A percentile compares a stretch with the other conserved stretches of the same genome.
Evolutionary conservation across 2,888 invertebrate genomes (phyloP).

Genomic region (Melitaea athalia): DNA sequence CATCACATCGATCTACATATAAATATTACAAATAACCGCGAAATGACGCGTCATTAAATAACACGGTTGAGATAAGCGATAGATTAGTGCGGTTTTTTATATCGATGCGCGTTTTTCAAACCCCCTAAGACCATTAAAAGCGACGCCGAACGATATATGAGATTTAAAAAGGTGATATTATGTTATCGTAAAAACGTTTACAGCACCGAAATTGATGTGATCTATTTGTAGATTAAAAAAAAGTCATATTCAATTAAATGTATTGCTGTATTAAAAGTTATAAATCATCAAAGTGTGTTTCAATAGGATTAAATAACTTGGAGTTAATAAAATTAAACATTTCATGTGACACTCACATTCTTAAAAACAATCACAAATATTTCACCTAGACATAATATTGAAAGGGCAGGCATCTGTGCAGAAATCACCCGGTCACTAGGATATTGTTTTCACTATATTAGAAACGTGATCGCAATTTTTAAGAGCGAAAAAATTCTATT

Average conservation of each 20-base stretch:
- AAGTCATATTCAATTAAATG: neutral
- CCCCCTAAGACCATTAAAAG: conserved; percentile 70
- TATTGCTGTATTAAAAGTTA: neutral
- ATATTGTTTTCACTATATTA: conserved; percentile 84
- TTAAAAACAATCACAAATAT: conserved; percentile 69
- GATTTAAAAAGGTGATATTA: conserved; percentile 69
- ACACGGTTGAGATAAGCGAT: conserved; percentile 72
- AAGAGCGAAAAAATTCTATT: conserved; percentile 80
- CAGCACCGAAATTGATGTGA: conserved; percentile 33
- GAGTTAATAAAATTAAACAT: neutral
- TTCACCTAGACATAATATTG: conserved; percentile 68
- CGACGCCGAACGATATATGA: conserved; percentile 58
- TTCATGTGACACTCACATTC: conserved; percentile 57
- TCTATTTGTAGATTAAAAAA: conserved; percentile 48
- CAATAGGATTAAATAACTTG: too few species aligned
- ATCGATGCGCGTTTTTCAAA: conserved; percentile 62
- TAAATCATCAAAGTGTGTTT: neutral
- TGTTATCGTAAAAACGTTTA: conserved; percentile 45
- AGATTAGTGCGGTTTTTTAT: conserved; percentile 79
- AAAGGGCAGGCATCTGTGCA: conserved; percentile 78
- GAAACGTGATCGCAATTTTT: conserved; percentile 83
- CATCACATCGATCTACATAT: conserved; percentile 59
- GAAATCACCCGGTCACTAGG: conserved; percentile 83
- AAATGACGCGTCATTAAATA: conserved; percentile 80
- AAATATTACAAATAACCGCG: conserved; percentile 79